These are phyloP conservation scores for Leistus spinibarbis DNA, from an alignment of 2,888 invertebrate species.

Conservation along the genomic window DNA sequence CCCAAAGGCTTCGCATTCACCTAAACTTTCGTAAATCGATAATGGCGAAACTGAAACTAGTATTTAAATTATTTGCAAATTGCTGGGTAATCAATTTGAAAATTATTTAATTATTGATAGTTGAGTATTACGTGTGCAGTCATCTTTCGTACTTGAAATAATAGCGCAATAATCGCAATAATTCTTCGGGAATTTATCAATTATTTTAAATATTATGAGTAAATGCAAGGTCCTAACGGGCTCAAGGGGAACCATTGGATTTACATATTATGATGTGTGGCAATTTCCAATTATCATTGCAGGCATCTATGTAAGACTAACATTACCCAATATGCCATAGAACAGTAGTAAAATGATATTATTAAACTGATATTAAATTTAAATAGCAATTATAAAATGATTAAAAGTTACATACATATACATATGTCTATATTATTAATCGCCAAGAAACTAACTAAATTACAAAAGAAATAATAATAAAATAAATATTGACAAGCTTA, in stretches of 20 bases:
- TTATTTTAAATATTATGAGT: neutral
- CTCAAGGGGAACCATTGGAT: neutral
- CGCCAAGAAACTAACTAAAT: too few species aligned
- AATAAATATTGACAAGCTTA: too few species aligned
- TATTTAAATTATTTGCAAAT: neutral
- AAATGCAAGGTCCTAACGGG: neutral
- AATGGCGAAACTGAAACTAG: neutral
- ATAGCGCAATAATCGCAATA: neutral
- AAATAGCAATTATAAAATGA: too few species aligned
- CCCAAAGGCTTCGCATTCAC: slow-evolving; percentile 6
- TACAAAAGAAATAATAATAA: too few species aligned
- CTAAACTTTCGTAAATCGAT: neutral
- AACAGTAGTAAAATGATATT: too few species aligned
- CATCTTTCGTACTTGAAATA: neutral
- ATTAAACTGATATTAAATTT: too few species aligned
- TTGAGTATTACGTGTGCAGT: neutral
- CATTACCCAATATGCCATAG: too few species aligned
- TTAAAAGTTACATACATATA: too few species aligned
- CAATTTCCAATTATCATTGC: neutral
- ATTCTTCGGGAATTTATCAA: neutral
- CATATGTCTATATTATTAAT: too few species aligned
- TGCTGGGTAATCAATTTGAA: neutral
- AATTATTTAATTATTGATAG: neutral
- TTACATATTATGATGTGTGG: neutral
- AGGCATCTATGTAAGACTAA: neutral